Base-by-base conservation (phyloP, 2,113 vertebrate genomes). In the Sander vitreus region DNA sequence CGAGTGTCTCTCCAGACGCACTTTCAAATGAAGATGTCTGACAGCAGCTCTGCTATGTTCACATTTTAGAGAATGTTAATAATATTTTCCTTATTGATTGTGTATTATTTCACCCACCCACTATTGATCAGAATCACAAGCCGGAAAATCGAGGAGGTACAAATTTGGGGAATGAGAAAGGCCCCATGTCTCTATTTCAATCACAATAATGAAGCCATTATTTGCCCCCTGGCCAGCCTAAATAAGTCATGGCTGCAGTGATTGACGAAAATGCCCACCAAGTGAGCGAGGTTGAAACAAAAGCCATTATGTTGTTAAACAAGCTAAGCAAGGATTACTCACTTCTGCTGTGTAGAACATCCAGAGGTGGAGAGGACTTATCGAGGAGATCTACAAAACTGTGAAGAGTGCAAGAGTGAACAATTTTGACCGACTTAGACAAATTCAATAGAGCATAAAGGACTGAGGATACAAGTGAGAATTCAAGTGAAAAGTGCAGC, bases 191-290 rank as follows among this genome's bases (percentile, higher is more conserved):
- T 73, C 30, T 65, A 25, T 69, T 79, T 76, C 45, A 18, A 2
- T 83, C 67, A 66, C 51, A 79, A 54, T 77, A 79, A 81, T 64
- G 69, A 71, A 66, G 62, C 57, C 25, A 43, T 76, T 60, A 83
- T 87, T 88, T 84, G 23, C 5, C 51, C 23, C 53, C 21, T 25
- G 25, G n/a, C 25, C 65, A 36, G 63, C 51, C 68, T 23, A 36
- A 75, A 73, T 51, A 27, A 77, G 23, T 54, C 65, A 69, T 58
- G 66, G 27, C 55, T 14, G 11, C 50, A 62, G 3, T 33, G 57
- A 85, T 14, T 74, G 60, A 75, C 69, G 66, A 79, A 79, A 78
- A 58, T 47, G 30, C 18, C 51, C 19, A 67, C 53, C 54, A 73
- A 62, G 5, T 51, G 45, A 71, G 5, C 27, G 36, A 36, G 18